phyloP scores from a whole-genome alignment of 2,888 invertebrate species.

The Monoplex corrugatus region DNA sequence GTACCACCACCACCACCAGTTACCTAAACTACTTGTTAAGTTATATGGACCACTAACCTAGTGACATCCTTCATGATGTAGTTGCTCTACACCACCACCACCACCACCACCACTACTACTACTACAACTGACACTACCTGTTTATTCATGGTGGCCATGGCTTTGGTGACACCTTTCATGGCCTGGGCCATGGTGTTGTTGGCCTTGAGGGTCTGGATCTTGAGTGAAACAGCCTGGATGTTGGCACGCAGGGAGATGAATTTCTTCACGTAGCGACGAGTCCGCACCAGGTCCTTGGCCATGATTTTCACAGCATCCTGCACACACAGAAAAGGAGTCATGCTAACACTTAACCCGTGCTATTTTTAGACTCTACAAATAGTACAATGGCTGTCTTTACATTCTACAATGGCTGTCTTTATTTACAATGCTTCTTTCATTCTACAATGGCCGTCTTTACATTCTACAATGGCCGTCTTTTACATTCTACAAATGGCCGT shows the following conservation, averaged over 20 bases:
- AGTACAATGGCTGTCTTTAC: not conserved
- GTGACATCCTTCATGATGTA: no score
- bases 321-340: not conserved
- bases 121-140: constrained; percentile 81
- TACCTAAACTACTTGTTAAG: not conserved
- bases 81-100: no score
- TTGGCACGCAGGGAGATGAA: constrained; percentile 99
- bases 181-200: constrained; percentile 99
- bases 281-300: constrained; percentile 99
- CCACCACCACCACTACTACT: no score
- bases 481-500: no score
- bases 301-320: constrained; percentile 99
- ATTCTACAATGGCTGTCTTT: no score
- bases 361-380: no score
- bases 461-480: no score
- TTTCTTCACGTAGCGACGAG: constrained; percentile 96
- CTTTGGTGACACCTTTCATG: constrained; percentile 98
- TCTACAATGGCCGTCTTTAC: no score
- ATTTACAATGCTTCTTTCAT: no score
- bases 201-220: constrained; percentile 98
- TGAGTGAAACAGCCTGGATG: constrained; percentile 93
- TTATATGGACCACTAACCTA: no score
- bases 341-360: no score
- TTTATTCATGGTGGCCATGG: constrained; percentile 99
- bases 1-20: no score